These are phyloP conservation scores for Octopus bimaculoides DNA, from an alignment of 1,140 invertebrate species.

Conservation along the genomic window DNA sequence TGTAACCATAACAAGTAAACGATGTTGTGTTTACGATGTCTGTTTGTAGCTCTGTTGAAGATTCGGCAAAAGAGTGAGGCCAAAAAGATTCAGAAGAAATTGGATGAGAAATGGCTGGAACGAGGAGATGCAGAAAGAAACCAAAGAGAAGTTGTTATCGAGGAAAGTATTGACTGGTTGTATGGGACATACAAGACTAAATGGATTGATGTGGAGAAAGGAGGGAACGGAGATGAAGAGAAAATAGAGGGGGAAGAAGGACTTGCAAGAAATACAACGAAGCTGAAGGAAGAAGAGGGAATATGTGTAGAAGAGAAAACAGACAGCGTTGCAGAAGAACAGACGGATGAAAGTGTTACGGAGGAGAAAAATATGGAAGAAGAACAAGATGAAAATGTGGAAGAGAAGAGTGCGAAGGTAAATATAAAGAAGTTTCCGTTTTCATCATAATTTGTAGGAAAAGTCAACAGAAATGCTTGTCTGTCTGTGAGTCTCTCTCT, in stretches of 20 bases:
- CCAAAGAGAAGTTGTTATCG: constrained; percentile 38
- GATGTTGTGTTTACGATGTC: neutral
- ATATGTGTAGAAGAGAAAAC: neutral
- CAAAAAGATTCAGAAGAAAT: constrained; percentile 41
- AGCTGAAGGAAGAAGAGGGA: constrained; percentile 2
- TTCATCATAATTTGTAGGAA: too few species aligned
- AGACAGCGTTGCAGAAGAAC: neutral
- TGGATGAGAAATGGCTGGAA: constrained; percentile 34
- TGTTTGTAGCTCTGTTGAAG: constrained; percentile 40
- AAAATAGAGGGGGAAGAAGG: neutral
- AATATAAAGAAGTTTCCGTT: too few species aligned
- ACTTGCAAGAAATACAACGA: constrained; percentile 12
- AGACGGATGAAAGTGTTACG: neutral
- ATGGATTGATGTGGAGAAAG: constrained; percentile 22
- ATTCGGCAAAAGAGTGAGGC: constrained; percentile 39
- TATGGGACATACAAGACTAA: constrained; percentile 40
- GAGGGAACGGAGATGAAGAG: constrained; percentile 9
- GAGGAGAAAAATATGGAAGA: constrained; percentile 13
- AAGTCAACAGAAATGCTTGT: too few species aligned
- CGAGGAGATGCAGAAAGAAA: constrained; percentile 24
- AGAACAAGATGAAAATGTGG: constrained; percentile 17
- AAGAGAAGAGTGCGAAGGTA: constrained; percentile 8
- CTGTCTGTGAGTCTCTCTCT: too few species aligned
- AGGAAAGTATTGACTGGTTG: constrained; percentile 50
- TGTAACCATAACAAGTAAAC: too few species aligned